phyloP scores from a whole-genome alignment of 1,140 invertebrate species.

The Sminthurides bifidus region DNA sequence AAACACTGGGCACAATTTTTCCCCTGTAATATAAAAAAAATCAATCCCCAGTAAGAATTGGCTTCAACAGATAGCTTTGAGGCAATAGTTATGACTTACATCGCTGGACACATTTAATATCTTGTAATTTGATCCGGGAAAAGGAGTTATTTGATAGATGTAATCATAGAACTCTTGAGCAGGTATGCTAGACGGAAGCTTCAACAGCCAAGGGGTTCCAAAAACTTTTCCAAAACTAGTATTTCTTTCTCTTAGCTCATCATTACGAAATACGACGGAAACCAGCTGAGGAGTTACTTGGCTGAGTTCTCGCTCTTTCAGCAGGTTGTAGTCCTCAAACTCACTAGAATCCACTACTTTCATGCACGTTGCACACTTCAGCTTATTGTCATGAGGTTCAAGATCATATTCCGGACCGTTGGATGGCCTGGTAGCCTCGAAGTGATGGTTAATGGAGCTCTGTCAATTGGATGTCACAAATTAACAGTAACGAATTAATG shows the following conservation, averaged over 20 bases:
- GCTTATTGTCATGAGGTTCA: constrained; percentile 13
- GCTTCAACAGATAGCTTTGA: no score
- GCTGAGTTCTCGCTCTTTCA: background rate
- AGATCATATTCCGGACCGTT: no score
- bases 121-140: constrained; percentile 32
- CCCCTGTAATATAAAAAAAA: constrained; percentile 39
- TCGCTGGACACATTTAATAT: constrained; percentile 43
- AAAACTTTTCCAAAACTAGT: no score
- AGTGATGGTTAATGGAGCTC: constrained; percentile 42
- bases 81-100: constrained; percentile 45
- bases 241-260: no score
- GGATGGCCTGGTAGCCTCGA: no score
- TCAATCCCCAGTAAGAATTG: constrained; percentile 2
- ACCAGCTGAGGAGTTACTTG: background rate
- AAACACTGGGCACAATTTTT: constrained; percentile 51
- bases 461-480: constrained; percentile 31
- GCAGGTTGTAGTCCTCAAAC: constrained; percentile 33
- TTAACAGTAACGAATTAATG: background rate
- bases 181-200: constrained; percentile 46
- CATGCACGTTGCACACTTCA: constrained; percentile 45
- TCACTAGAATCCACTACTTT: constrained; percentile 38
- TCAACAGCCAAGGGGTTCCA: constrained; percentile 47
- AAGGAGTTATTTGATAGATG: constrained; percentile 42
- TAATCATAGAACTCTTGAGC: constrained; percentile 43
- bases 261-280: constrained; percentile 42